These are phyloP conservation scores for Syngnathus acus DNA, from an alignment of 2,797 vertebrate genomes.

Conservation along the genomic window DNA sequence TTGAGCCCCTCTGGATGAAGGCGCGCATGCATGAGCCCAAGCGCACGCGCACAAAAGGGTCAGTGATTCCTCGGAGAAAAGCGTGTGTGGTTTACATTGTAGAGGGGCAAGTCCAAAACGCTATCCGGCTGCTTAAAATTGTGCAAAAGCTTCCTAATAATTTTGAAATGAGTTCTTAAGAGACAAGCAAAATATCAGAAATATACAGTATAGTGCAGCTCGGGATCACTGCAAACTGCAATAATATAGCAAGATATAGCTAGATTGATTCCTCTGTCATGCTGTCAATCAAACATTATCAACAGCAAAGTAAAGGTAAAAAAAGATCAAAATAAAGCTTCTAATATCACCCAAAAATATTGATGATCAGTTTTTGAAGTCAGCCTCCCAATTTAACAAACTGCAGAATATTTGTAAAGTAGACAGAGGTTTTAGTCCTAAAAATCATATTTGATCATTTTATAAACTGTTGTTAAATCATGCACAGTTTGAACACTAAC, in stretches of 20 bases:
- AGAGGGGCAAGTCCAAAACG: not conserved
- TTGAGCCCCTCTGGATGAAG: constrained; percentile 28
- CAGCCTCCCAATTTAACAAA: not conserved
- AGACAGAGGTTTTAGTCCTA: too few species aligned
- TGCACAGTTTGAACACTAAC: too few species aligned
- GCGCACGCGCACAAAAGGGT: constrained; percentile 3
- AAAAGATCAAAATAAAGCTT: not conserved
- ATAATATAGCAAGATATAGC: not conserved
- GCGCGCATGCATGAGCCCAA: not conserved
- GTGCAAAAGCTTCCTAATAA: not conserved
- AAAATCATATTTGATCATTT: too few species aligned
- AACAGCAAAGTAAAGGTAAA: not conserved
- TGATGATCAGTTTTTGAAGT: not conserved
- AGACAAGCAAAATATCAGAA: not conserved
- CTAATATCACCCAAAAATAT: not conserved
- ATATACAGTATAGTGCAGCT: not conserved
- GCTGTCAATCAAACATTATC: not conserved
- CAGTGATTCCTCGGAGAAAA: constrained; percentile 20
- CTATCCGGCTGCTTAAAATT: not conserved
- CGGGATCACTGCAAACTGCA: not conserved
- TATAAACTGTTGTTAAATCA: too few species aligned
- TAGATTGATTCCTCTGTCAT: too few species aligned
- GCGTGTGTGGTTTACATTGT: constrained; percentile 12
- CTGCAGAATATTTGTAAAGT: not conserved
- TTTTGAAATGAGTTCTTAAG: not conserved